These are phyloP conservation scores for Lycocerus yunnanus DNA, from an alignment of 2,888 invertebrate genomes.

Conservation along the genomic window DNA sequence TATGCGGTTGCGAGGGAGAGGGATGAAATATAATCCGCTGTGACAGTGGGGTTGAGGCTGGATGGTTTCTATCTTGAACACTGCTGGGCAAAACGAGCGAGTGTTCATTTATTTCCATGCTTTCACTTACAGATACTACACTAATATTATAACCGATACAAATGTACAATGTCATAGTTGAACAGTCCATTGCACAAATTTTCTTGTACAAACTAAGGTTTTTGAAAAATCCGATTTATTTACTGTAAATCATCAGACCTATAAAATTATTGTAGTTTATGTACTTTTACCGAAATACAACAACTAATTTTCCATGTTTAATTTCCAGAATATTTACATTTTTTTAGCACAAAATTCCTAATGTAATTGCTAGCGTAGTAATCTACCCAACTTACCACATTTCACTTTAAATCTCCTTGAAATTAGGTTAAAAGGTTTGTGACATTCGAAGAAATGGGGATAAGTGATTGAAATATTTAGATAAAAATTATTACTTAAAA, in stretches of 20 bases:
- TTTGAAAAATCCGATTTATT: neutral
- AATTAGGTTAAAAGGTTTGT: neutral
- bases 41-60: constrained; percentile 25
- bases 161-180: constrained; percentile 39
- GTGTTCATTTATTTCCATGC: constrained; percentile 44
- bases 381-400: neutral
- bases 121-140: constrained; percentile 43
- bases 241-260: constrained; percentile 17
- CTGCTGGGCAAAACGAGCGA: constrained; percentile 30
- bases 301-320: neutral
- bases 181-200: constrained; percentile 21
- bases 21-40: constrained; percentile 31
- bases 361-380: neutral
- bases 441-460: neutral
- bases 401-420: neutral
- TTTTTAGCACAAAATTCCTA: neutral
- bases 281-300: neutral
- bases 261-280: neutral
- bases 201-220: constrained; percentile 7
- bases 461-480: neutral
- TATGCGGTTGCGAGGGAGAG: constrained; percentile 24
- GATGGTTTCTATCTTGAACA: constrained; percentile 38
- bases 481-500: neutral
- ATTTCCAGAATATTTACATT: neutral
- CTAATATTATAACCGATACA: constrained; percentile 43